These are phyloP conservation scores for Centroberyx gerrardi DNA, from an alignment of 2,797 vertebrate species.

Conservation along the genomic window DNA sequence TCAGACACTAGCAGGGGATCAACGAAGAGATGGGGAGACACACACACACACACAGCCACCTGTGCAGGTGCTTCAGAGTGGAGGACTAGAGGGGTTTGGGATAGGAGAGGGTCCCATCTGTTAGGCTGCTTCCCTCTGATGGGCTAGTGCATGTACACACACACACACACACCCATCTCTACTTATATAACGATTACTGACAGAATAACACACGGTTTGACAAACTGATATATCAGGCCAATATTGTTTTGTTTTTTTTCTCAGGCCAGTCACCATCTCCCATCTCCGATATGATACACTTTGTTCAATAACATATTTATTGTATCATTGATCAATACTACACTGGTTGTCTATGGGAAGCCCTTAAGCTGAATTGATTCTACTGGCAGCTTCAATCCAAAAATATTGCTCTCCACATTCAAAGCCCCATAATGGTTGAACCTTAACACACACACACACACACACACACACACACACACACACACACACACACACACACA, in stretches of 20 bases:
- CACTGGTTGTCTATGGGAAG: no score
- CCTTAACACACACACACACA: background rate
- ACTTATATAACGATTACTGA: no score
- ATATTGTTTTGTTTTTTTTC: no score
- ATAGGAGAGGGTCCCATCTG: constrained; percentile 64
- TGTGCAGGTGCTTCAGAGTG: constrained; percentile 60
- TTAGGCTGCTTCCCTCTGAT: constrained; percentile 38
- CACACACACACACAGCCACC: constrained; percentile 46
- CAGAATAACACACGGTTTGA: background rate
- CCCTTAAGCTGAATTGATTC: no score
- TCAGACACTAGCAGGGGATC: constrained; percentile 20
- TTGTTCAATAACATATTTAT: background rate
- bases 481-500: background rate
- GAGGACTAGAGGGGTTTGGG: constrained; percentile 59
- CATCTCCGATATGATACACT: background rate
- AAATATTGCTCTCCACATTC: no score
- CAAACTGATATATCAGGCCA: constrained; percentile 20
- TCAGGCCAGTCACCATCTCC: no score
- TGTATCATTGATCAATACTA: no score
- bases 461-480: background rate
- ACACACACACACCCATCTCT: background rate
- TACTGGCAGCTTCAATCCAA: no score
- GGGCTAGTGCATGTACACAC: background rate
- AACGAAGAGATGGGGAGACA: constrained; percentile 23
- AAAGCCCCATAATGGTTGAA: no score